Percentiles rank a stretch among this genome's conserved stretches.
These are phyloP conservation scores for Aselliscus stoliczkanus DNA, from an alignment of 2,797 vertebrate genomes.

Conservation along the genomic window DNA sequence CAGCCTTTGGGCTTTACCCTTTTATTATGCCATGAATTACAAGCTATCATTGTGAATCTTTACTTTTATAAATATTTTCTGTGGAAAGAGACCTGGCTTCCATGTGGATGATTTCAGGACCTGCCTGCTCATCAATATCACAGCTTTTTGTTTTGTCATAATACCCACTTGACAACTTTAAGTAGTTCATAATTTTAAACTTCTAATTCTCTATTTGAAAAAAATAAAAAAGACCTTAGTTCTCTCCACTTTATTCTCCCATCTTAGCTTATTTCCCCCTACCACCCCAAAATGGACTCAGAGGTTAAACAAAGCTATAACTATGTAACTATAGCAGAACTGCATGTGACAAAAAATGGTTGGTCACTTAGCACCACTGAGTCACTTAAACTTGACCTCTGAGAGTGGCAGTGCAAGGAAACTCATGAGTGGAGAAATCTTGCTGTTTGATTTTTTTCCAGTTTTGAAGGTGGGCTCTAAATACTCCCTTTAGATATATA, in stretches of 20 bases:
- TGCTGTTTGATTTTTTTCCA: not conserved
- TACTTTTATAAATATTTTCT: not conserved
- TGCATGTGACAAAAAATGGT: not conserved
- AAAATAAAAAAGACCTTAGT: not conserved
- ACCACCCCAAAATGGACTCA: not conserved
- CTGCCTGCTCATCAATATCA: constrained; percentile 61
- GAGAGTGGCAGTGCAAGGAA: not conserved
- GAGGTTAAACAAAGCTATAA: not conserved
- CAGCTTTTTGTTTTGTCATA: not conserved
- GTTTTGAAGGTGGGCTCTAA: not conserved
- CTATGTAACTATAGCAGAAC: not conserved
- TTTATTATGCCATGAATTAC: not conserved
- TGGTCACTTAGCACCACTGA: not conserved
- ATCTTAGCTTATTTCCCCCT: not conserved
- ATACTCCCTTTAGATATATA: not conserved
- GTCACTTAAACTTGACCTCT: not conserved
- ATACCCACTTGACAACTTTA: not conserved
- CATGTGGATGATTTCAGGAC: not conserved
- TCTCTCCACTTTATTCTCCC: not conserved
- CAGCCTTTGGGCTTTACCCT: not conserved
- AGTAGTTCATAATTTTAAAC: not conserved
- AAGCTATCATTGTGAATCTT: not conserved
- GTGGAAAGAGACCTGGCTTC: not conserved
- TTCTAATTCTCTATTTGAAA: not conserved
- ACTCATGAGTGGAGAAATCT: not conserved